Percentiles rank a stretch among this genome's conserved stretches.
Conservation (phyloP, 2,888 invertebrate species). For the Euclidia mi region DNA sequence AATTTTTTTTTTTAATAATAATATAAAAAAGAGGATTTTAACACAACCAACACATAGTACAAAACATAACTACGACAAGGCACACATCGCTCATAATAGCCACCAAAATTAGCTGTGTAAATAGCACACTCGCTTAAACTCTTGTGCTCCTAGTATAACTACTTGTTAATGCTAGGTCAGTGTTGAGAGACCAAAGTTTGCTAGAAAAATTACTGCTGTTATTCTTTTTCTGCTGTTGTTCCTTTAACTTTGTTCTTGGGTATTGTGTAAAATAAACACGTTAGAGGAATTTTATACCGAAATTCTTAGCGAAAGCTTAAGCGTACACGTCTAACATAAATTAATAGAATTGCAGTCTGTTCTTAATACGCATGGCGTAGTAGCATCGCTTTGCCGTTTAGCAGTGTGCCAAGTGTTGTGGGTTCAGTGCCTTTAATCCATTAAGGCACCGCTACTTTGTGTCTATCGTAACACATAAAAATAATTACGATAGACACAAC, state of each 20-base stretch:
- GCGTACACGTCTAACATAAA: too few species aligned
- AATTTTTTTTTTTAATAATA: too few species aligned
- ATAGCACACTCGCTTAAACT: constrained; percentile 56
- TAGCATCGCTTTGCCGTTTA: too few species aligned
- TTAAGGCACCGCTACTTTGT: too few species aligned
- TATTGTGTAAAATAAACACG: constrained; percentile 13
- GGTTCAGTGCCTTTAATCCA: too few species aligned
- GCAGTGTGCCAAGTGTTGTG: too few species aligned
- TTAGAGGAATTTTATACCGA: neutral
- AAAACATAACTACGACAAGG: constrained; percentile 46
- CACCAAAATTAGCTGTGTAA: constrained; percentile 56
- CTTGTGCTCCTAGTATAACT: constrained; percentile 53
- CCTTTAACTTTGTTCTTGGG: constrained; percentile 32
- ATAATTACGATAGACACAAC: too few species aligned
- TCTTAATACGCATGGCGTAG: too few species aligned
- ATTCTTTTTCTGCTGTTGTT: constrained; percentile 47
- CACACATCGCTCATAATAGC: constrained; percentile 17
- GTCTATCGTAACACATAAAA: too few species aligned
- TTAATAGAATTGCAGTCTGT: too few species aligned
- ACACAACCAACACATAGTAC: neutral
- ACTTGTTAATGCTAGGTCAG: constrained; percentile 57
- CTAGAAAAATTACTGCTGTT: constrained; percentile 46
- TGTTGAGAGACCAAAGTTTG: constrained; percentile 50
- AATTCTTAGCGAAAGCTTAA: too few species aligned
- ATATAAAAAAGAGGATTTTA: constrained; percentile 8